Conservation (phyloP, 2,113 vertebrate species). For the Psilopogon haemacephalus region DNA sequence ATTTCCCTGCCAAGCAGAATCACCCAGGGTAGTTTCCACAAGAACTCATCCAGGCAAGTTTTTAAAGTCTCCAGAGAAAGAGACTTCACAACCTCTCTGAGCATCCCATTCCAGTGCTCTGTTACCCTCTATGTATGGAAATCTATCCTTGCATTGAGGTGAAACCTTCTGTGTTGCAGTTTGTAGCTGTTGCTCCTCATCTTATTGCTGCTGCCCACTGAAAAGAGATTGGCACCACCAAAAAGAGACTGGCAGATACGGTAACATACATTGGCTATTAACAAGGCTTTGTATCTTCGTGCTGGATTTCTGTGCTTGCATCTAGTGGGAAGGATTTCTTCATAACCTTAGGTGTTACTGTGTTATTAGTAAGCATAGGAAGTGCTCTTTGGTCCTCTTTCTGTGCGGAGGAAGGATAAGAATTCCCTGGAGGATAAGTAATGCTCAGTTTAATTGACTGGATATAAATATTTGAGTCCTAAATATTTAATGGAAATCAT, state of each 20-base stretch:
- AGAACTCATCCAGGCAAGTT: too few species aligned
- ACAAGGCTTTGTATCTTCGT: background rate
- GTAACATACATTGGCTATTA: background rate
- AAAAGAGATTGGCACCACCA: too few species aligned
- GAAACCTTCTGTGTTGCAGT: too few species aligned
- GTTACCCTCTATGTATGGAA: too few species aligned
- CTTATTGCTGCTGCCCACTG: too few species aligned
- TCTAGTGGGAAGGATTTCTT: background rate
- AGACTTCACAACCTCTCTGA: too few species aligned
- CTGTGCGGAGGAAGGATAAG: background rate
- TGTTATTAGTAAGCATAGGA: background rate
- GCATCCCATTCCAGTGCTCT: too few species aligned
- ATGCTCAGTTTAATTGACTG: constrained; percentile 40
- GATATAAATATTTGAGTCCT: constrained; percentile 49
- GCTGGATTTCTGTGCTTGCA: background rate
- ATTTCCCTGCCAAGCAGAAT: too few species aligned
- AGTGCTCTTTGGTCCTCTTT: background rate
- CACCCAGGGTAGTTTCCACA: too few species aligned
- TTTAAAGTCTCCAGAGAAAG: too few species aligned
- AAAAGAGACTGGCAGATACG: background rate
- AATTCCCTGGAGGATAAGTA: background rate
- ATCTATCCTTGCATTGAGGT: too few species aligned
- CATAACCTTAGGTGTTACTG: background rate
- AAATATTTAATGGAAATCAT: constrained; percentile 56
- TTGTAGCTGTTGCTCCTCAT: too few species aligned